Percentiles rank a stretch among this genome's conserved stretches.
Conservation (phyloP, 37 sponge, comb jelly and placozoan species). For the Oscarella lobularis region DNA sequence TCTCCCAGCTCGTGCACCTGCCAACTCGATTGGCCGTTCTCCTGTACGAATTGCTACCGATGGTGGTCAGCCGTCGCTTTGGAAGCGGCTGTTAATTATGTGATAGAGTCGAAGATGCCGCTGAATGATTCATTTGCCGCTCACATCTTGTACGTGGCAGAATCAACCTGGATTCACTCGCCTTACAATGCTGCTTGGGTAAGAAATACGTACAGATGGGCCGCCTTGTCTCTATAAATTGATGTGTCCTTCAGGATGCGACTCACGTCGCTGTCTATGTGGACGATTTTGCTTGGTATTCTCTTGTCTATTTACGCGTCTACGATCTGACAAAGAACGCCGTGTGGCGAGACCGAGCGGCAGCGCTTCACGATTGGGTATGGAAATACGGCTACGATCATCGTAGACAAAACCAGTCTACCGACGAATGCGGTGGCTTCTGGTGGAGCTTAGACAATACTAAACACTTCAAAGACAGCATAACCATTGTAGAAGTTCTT, state of each 20-base stretch:
- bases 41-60: slow-evolving; percentile 26
- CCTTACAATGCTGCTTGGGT: slow-evolving; percentile 45
- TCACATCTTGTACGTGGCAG: neutral
- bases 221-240: no score
- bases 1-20: neutral
- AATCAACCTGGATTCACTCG: slow-evolving; percentile 10
- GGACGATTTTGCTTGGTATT: slow-evolving; percentile 40
- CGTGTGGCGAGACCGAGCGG: slow-evolving; percentile 20
- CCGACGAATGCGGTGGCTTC: slow-evolving; percentile 46
- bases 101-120: slow-evolving; percentile 18
- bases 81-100: slow-evolving; percentile 28
- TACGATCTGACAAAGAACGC: slow-evolving; percentile 31
- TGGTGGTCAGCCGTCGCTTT: slow-evolving; percentile 30
- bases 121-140: neutral
- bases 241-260: no score
- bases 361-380: slow-evolving; percentile 28
- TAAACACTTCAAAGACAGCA: slow-evolving; percentile 19
- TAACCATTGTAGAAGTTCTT: slow-evolving; percentile 22
- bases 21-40: neutral
- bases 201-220: no score
- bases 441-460: slow-evolving; percentile 27
- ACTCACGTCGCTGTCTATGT: slow-evolving; percentile 11
- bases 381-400: slow-evolving; percentile 33
- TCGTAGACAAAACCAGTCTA: neutral
- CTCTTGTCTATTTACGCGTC: slow-evolving; percentile 30